A percentile compares a stretch with the other conserved stretches of the same genome.
Evolutionary conservation across 2,888 invertebrate species (phyloP).

Genomic region (Mimachlamys varia): DNA sequence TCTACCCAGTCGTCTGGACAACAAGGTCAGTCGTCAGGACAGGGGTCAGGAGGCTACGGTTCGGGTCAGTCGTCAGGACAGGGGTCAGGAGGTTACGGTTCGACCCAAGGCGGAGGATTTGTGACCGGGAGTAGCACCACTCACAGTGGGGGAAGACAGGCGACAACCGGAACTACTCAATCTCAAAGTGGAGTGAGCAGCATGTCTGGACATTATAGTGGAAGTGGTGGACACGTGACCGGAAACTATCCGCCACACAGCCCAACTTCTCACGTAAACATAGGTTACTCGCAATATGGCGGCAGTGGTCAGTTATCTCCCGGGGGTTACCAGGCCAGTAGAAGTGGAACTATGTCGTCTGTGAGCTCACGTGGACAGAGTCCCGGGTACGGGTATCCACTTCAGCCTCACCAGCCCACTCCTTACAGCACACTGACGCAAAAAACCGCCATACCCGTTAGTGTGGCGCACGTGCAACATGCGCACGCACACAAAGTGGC

Average conservation of each 20-base stretch:
- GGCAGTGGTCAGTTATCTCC: background rate
- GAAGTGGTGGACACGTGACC: conserved; percentile 27
- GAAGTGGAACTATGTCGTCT: conserved; percentile 28
- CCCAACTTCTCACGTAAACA: background rate
- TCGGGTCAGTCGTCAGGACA: background rate
- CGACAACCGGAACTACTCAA: background rate
- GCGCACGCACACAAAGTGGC: conserved; percentile 2
- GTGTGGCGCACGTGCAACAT: conserved; percentile 40
- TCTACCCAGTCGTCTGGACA: background rate
- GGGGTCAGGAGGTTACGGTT: background rate
- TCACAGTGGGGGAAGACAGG: background rate
- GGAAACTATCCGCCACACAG: background rate
- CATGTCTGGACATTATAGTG: background rate
- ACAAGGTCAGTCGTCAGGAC: background rate
- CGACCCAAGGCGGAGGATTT: background rate
- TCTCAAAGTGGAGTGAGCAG: background rate
- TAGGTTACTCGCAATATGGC: conserved; percentile 18
- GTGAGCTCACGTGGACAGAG: conserved; percentile 18
- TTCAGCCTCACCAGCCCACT: conserved; percentile 46
- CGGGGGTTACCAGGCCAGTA: background rate
- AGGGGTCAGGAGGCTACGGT: too few relatives aligned
- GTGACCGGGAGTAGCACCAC: background rate
- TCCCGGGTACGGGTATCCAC: conserved; percentile 38
- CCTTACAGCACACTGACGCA: conserved; percentile 49
- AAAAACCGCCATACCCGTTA: background rate